These are phyloP conservation scores for Halictus ligatus DNA, from an alignment of 2,888 invertebrate species.

Conservation along the genomic window DNA sequence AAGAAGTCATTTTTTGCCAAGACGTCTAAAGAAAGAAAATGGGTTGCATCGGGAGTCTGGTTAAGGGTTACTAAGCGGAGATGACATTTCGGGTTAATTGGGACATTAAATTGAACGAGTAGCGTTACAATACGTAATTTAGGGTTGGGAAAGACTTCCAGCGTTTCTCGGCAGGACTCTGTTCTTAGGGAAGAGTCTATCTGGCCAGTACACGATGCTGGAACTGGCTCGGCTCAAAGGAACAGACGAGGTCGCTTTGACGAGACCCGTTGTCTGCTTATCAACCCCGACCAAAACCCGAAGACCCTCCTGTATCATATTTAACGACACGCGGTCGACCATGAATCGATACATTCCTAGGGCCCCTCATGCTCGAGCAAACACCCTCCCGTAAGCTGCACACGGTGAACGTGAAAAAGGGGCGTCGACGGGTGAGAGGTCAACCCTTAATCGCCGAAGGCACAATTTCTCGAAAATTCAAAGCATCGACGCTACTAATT, in stretches of 20 bases:
- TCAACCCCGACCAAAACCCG: constrained; percentile 42
- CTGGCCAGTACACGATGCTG: background rate
- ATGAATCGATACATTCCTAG: constrained; percentile 53
- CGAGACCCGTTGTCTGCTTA: constrained; percentile 56
- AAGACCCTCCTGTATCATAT: constrained; percentile 36
- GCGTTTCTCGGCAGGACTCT: background rate
- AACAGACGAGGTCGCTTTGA: constrained; percentile 37
- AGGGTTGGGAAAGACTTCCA: background rate
- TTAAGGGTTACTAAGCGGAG: background rate
- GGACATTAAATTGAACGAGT: background rate
- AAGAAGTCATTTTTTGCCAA: too few relatives aligned
- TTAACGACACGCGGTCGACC: constrained; percentile 49
- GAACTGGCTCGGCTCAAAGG: constrained; percentile 26
- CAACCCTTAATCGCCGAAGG: background rate
- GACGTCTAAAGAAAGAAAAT: too few relatives aligned
- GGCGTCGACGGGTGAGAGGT: background rate
- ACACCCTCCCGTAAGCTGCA: constrained; percentile 24
- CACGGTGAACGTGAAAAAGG: background rate
- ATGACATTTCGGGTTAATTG: background rate
- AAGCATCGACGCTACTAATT: background rate
- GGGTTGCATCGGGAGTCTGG: too few relatives aligned
- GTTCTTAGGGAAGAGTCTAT: background rate
- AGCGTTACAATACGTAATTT: background rate
- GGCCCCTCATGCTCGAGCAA: constrained; percentile 16
- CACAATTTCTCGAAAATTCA: background rate